Percentiles rank a stretch among this genome's conserved stretches.
Evolutionary conservation across 2,797 vertebrate genomes (phyloP).

Genomic region (Sitta carolinensis): DNA sequence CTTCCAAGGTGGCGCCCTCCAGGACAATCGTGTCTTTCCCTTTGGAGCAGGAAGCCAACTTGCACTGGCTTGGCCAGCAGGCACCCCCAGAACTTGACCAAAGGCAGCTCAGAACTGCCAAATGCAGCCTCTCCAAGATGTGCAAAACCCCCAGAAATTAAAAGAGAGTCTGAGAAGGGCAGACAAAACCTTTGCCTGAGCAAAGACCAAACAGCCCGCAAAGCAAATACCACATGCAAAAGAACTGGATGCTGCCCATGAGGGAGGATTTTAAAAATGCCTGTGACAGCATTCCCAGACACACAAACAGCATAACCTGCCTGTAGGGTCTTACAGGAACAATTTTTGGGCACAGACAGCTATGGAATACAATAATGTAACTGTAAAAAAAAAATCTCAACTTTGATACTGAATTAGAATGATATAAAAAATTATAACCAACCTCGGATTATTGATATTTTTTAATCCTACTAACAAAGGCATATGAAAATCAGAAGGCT

Average conservation of each 20-base stretch:
- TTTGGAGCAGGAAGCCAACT: neutral
- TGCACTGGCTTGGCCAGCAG: neutral
- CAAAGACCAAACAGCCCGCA: fast-evolving
- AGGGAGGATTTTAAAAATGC: neutral
- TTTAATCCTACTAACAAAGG: neutral
- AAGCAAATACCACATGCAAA: fast-evolving
- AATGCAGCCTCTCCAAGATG: neutral
- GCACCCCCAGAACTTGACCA: fast-evolving
- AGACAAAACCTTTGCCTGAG: neutral
- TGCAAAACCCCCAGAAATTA: fast-evolving
- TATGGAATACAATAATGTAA: neutral
- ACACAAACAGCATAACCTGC: neutral
- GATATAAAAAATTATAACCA: neutral
- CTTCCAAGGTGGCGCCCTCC: neutral
- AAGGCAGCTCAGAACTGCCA: neutral
- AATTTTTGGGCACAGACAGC: neutral
- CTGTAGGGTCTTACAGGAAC: neutral
- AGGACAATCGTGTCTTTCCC: fast-evolving
- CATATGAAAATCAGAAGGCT: neutral
- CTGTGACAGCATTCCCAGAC: neutral
- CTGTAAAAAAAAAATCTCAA: neutral
- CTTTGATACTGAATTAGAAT: neutral
- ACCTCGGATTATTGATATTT: neutral
- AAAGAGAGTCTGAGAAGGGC: neutral
- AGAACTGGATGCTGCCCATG: fast-evolving